These are phyloP conservation scores for Vicugna pacos DNA, from an alignment of 2,113 vertebrate species.

Conservation along the genomic window DNA sequence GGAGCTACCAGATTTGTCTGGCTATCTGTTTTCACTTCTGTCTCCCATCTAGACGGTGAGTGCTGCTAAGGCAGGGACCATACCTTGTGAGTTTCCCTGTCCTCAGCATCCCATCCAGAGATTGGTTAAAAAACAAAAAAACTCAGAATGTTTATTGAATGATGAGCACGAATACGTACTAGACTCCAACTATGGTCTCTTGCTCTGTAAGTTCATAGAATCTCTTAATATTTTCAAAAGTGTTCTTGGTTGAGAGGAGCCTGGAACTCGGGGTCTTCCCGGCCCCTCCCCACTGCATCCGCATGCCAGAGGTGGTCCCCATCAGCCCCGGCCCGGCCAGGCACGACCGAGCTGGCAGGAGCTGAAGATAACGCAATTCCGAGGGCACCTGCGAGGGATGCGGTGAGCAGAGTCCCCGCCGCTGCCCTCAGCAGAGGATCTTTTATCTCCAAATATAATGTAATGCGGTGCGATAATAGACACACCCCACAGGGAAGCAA, in stretches of 20 bases:
- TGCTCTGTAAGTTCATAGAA: no score
- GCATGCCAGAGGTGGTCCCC: conserved; percentile 73
- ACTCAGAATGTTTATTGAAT: background rate
- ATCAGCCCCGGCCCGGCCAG: conserved; percentile 64
- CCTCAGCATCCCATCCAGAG: background rate
- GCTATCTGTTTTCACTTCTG: fast-evolving
- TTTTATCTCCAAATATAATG: conserved; percentile 81
- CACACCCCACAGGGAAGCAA: conserved; percentile 71
- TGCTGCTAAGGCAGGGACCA: fast-evolving
- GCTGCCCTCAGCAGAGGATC: conserved; percentile 72
- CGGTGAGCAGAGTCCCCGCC: conserved; percentile 73
- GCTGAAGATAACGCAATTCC: conserved; percentile 55
- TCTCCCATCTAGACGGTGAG: background rate
- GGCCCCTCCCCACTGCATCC: conserved; percentile 58
- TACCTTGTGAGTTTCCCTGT: background rate
- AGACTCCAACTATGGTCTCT: no score
- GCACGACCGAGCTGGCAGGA: conserved; percentile 68
- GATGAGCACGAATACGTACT: fast-evolving
- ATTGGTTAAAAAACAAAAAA: background rate
- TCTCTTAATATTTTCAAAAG: background rate
- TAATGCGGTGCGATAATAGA: conserved; percentile 84
- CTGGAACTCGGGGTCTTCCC: background rate
- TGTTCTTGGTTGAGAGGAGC: background rate
- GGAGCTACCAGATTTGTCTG: fast-evolving
- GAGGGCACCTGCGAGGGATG: conserved; percentile 78